These are phyloP conservation scores for Thunnus thynnus DNA, from an alignment of 2,113 vertebrate species.

Conservation along the genomic window DNA sequence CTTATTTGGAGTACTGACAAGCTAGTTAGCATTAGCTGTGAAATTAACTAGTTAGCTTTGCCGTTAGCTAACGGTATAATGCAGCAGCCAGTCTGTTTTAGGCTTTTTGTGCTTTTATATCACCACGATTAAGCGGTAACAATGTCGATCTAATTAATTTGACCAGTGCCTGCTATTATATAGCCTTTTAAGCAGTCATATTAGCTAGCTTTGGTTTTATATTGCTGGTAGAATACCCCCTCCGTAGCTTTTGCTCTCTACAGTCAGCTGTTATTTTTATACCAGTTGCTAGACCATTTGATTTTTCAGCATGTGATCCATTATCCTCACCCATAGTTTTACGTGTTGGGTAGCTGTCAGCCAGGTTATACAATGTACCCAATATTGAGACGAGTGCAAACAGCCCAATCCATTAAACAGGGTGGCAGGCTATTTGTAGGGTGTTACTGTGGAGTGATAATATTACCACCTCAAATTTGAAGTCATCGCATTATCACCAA, in stretches of 20 bases:
- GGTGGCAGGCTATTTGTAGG: background rate
- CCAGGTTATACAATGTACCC: no score
- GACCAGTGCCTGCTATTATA: background rate
- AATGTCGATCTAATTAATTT: background rate
- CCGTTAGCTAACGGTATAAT: conserved; percentile 13
- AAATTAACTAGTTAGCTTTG: conserved; percentile 39
- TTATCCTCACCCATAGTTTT: background rate
- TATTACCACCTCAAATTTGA: background rate
- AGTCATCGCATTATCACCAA: background rate
- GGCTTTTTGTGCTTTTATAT: background rate
- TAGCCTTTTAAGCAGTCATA: background rate
- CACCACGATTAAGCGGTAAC: no score
- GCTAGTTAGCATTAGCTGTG: conserved; percentile 58
- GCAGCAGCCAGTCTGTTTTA: background rate
- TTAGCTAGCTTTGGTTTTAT: background rate
- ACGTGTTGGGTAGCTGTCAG: no score
- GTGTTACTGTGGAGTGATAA: no score
- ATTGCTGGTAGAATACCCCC: background rate
- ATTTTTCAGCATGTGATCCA: background rate
- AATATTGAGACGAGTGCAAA: no score
- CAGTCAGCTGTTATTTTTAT: conserved; percentile 21
- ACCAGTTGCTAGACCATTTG: background rate
- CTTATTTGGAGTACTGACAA: background rate
- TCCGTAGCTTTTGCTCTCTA: background rate
- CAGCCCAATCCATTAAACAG: background rate